Percentiles rank a stretch among this genome's conserved stretches.
Conservation (phyloP, 2,797 vertebrate genomes). For the Acanthurus tractus region DNA sequence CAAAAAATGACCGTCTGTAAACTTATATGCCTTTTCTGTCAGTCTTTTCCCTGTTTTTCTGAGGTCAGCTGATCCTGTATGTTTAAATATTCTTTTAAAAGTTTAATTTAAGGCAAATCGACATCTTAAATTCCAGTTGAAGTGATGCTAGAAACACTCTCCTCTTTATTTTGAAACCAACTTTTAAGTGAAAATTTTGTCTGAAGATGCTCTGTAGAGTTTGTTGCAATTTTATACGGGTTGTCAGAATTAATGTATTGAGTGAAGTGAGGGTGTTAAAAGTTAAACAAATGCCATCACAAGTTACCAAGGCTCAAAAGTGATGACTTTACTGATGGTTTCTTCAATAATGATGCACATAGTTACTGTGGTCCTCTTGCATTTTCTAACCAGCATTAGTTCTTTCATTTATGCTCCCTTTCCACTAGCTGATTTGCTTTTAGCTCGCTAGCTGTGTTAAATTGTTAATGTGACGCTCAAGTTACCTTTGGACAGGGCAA, state of each 20-base stretch:
- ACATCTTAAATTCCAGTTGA: conserved; percentile 36
- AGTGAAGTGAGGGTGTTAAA: not conserved
- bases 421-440: no score
- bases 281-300: conserved; percentile 5
- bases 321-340: no score
- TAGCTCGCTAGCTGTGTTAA: no score
- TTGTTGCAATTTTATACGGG: not conserved
- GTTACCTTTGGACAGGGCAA: not conserved
- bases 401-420: no score
- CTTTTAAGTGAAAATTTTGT: conserved; percentile 9
- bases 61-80: not conserved
- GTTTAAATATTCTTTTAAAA: conserved; percentile 47
- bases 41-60: conserved; percentile 4
- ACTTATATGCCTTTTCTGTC: conserved; percentile 13
- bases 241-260: not conserved
- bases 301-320: no score
- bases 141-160: not conserved
- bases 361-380: no score
- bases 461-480: no score
- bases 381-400: no score
- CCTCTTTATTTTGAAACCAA: conserved; percentile 16
- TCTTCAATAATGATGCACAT: no score
- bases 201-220: not conserved
- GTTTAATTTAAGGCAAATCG: conserved; percentile 1
- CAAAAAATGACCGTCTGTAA: conserved; percentile 13